Evolutionary conservation across 2,113 vertebrate genomes (phyloP).

Genomic region (Xiphias gladius): DNA sequence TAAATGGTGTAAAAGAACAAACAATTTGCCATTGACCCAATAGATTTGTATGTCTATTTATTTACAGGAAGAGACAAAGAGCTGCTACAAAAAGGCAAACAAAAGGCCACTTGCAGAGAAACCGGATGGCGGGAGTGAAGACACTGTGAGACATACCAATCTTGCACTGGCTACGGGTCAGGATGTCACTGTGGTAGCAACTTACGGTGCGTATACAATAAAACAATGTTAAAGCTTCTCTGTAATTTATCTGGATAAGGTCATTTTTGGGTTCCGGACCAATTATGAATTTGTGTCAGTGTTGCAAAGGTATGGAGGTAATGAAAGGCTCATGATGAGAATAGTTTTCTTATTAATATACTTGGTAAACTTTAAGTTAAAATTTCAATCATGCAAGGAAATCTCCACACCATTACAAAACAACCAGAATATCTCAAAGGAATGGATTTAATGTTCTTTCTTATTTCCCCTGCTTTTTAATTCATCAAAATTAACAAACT

Average conservation of each 20-base stretch:
- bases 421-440: not conserved
- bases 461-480: not conserved
- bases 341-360: not conserved
- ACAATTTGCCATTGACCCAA: not conserved
- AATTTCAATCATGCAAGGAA: not conserved
- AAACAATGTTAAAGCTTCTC: not conserved
- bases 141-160: not conserved
- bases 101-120: constrained; percentile 35
- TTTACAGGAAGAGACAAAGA: constrained; percentile 45
- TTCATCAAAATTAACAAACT: not conserved
- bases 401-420: not conserved
- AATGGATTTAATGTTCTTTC: not conserved
- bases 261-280: not conserved
- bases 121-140: not conserved
- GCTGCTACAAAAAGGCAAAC: constrained; percentile 24
- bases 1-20: not conserved
- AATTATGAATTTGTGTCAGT: not conserved
- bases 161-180: not conserved
- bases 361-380: not conserved
- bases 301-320: not conserved
- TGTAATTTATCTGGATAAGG: not conserved
- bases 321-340: not conserved
- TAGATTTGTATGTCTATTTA: not conserved
- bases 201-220: constrained; percentile 48
- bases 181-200: constrained; percentile 66